Base-by-base conservation (phyloP, 1,140 invertebrate species). In the Lysiphlebus fabarum region DNA sequence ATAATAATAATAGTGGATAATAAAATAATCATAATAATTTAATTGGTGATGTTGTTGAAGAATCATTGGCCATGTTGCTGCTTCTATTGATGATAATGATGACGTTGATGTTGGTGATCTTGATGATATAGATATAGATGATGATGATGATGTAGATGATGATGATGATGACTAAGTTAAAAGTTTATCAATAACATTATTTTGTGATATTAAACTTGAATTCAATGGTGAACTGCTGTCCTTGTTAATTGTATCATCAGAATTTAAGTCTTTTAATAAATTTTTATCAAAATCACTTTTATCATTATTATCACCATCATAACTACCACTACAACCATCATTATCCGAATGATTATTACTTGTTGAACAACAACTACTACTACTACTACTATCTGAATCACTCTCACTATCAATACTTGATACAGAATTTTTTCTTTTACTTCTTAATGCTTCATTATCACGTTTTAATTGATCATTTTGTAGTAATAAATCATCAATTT, bases 331-430 rank as follows among this genome's bases (percentile, higher is more conserved):
- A 53, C 71, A 42, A 9, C 5, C 44, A 9, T n/a, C 49, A 9
- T 45, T 10, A 7, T 34, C 58, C 4, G 58, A 73, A 42, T 57
- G 60, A 50, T 67, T n/a, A n/a, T n/a, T 72, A 10, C 62, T 63
- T 26, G 17, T 26, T 26, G 17, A 26, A 26, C 17, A 26, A 26
- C 17, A 2, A 59, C 65, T 65, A 9, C 63, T 65, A 37, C 67
- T 71, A 62, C 67, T 74, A 14, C 66, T 69, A 61, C 70, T 74
- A 48, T 76, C 76, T 56, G 77, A 80, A 58, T 84, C 82, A 66
- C 82, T 83, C 66, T 83, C 82, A 38, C 81, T 83, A 56, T 84
- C 83, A n/a, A 80, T 74, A 41, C 81, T 83, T 10, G 80, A 81
- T 44, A 68, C 70, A 1, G 68, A 62, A 48, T 68, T 71, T n/a